A percentile compares a stretch with the other conserved stretches of the same genome.
Evolutionary conservation across 2,113 vertebrate species (phyloP).

Genomic region (Eurypyga helias): DNA sequence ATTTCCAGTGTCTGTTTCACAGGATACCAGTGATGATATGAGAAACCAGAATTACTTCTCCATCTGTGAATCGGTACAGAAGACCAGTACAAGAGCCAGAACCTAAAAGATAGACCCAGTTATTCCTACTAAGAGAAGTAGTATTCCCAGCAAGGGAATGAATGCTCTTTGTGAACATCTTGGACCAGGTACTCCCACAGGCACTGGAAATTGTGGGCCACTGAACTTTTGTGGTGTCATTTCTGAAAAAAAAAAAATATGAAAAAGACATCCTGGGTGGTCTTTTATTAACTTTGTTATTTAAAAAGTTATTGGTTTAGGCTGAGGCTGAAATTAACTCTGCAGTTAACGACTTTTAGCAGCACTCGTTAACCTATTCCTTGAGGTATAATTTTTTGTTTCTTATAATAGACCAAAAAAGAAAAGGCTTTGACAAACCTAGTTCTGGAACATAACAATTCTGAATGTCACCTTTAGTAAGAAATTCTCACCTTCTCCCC

Average conservation of each 20-base stretch:
- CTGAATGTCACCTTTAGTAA: not conserved
- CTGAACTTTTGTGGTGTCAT: not conserved
- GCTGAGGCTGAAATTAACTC: not conserved
- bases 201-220: not conserved
- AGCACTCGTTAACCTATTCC: not conserved
- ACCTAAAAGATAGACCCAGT: not conserved
- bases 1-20: not conserved
- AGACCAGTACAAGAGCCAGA: not conserved
- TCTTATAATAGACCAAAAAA: not conserved
- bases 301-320: not conserved
- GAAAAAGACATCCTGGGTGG: not conserved
- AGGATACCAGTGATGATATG: not conserved
- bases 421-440: not conserved
- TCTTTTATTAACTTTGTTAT: not conserved
- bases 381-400: not conserved
- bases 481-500: slow-evolving; percentile 84
- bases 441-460: not conserved
- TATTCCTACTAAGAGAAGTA: not conserved
- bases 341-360: not conserved
- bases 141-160: not conserved
- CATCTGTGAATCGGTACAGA: not conserved
- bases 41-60: not conserved
- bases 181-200: not conserved
- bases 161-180: not conserved
- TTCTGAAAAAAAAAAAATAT: not conserved